Base-by-base conservation (phyloP, 2,888 invertebrate species). In the Melinaea menophilus region DNA sequence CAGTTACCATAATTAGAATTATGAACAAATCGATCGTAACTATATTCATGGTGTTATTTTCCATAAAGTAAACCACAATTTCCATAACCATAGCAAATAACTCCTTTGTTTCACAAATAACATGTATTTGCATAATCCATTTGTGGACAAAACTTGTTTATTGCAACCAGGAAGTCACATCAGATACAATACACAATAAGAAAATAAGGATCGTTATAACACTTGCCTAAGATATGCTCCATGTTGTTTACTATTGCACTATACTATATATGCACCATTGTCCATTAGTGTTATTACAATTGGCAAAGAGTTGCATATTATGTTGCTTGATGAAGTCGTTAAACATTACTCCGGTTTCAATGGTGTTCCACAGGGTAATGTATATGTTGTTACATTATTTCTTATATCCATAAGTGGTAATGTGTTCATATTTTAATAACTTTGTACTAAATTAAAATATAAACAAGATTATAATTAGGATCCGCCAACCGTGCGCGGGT, bases 151-250 rank as follows among this genome's bases (percentile, higher is more conserved):
- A 56, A 68, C 68, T 45, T 48, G 63, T 66, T 70, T 69, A 65
- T 64, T 57, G 65, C 62, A 65, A 72, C 72, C 70, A 75, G 78
- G 77, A 78, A 77, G 64, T 59, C 65, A 63, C 69, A 72, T 73
- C 75, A 76, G 58, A 70, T 64, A 73, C 66, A 63, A 67, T 69
- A 62, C 68, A 71, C 70, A 76, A 74, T 74, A 61, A 63, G 66
- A 67, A 69, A 71, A 73, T 71, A 73, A 72, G 61, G 55, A 37
- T n/a, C 46, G 58, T 34, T 55, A 63, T 63, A 51, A 46, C 47
- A 59, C 54, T 67, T 61, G 41, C 41, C 9, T 3, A 9, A 41
- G 41, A 41, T 41, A 9, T 41, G 11, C 37, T 37, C 7, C 37
- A 41, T 9, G 9, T 41, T 41, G 41, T 41, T 41, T 41, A 41